These are phyloP conservation scores for Netelia virgata DNA, from an alignment of 2,888 invertebrate genomes.

Conservation along the genomic window DNA sequence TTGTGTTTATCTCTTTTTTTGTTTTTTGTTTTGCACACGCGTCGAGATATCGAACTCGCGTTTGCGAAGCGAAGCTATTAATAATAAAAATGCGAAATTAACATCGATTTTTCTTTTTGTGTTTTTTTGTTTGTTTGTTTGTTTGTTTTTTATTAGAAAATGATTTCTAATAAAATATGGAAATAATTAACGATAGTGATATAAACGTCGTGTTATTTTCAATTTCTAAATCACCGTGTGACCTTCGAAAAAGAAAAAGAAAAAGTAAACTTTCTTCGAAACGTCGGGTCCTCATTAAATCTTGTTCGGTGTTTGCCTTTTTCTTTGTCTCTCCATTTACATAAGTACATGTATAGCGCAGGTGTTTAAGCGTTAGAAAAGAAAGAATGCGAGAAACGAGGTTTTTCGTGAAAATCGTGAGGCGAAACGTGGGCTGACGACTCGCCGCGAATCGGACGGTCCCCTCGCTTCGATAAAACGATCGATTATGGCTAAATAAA, in stretches of 20 bases:
- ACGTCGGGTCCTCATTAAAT: neutral
- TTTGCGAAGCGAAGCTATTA: neutral
- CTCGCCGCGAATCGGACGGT: conserved; percentile 26
- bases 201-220: no score
- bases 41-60: neutral
- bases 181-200: no score
- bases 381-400: neutral
- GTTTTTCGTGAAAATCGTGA: conserved; percentile 37
- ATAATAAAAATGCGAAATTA: neutral
- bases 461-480: conserved; percentile 71
- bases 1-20: neutral
- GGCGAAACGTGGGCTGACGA: conserved; percentile 40
- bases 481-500: conserved; percentile 76
- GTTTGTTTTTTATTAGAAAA: no score
- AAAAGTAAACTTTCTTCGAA: conserved; percentile 7
- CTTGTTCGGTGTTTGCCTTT: neutral
- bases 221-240: no score
- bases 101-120: neutral
- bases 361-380: neutral
- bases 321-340: neutral
- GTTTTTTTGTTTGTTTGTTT: no score
- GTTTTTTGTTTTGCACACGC: neutral
- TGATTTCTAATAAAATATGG: neutral
- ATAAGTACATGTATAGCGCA: neutral
- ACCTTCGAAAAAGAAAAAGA: neutral